Conservation (phyloP, 2,113 vertebrate genomes). For the Paradoxurus hermaphroditus region DNA sequence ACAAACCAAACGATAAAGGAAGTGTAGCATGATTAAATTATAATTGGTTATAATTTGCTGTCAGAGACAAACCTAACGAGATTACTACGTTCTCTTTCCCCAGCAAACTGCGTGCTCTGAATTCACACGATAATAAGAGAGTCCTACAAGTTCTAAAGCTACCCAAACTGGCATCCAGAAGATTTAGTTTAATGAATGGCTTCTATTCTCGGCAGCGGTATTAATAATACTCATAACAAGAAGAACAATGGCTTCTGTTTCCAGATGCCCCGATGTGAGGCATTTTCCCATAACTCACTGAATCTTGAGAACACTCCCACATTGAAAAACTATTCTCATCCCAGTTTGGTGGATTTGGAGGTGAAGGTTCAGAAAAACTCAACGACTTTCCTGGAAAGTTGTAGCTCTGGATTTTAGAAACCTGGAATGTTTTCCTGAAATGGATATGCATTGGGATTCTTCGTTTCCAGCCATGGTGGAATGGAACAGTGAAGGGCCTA, state of each 20-base stretch:
- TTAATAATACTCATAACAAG: not conserved
- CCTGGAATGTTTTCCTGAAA: not conserved
- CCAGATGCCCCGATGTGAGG: not conserved
- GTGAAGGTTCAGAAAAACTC: not conserved
- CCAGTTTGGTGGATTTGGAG: not conserved
- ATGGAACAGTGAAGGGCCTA: not conserved
- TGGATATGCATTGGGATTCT: not conserved
- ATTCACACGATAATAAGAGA: not conserved
- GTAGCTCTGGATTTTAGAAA: not conserved
- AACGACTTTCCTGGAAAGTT: not conserved
- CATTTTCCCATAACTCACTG: not conserved
- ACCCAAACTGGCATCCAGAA: not conserved
- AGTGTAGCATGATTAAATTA: not conserved
- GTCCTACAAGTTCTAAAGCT: not conserved
- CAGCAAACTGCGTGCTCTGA: not conserved
- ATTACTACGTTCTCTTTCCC: not conserved
- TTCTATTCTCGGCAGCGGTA: not conserved
- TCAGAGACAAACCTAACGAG: not conserved
- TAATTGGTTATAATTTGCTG: not conserved
- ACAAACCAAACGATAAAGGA: not conserved
- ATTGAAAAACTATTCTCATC: not conserved
- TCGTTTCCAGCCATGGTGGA: not conserved
- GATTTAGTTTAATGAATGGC: not conserved
- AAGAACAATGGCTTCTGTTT: conserved; percentile 11
- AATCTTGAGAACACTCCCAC: not conserved